Percentiles rank a stretch among this genome's conserved stretches.
Evolutionary conservation across 2,113 vertebrate genomes (phyloP).

Genomic region (Oreotrochilus melanogaster): DNA sequence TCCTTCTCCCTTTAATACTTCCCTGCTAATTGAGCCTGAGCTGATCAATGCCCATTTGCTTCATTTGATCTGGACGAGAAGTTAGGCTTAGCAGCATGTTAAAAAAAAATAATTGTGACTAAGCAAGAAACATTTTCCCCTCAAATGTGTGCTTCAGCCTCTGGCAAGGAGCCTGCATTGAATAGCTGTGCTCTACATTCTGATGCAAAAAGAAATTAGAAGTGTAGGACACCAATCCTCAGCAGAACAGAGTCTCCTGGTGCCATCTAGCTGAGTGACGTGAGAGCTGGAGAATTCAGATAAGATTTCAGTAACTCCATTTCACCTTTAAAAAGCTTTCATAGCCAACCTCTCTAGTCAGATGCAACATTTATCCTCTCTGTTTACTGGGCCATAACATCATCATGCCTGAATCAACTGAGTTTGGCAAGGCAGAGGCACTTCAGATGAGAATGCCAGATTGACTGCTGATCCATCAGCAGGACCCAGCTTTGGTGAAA

Average conservation of each 20-base stretch:
- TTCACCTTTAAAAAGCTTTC: background rate
- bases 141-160: background rate
- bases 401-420: background rate
- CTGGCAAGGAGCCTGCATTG: background rate
- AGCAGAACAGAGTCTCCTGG: background rate
- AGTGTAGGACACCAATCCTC: background rate
- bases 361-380: background rate
- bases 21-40: background rate
- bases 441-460: background rate
- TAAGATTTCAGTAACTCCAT: background rate
- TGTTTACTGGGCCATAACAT: background rate
- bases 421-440: background rate
- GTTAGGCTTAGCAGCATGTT: background rate
- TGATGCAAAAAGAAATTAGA: background rate
- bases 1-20: background rate
- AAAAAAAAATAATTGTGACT: background rate
- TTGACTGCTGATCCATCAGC: background rate
- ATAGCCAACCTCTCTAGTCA: background rate
- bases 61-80: background rate
- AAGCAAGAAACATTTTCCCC: background rate
- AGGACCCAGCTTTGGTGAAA: background rate
- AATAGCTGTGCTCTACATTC: background rate
- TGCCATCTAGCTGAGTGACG: constrained; percentile 33
- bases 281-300: background rate
- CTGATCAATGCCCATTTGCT: background rate